Conservation (phyloP, 92 coral and sea anemone genomes). For the Porites divaricata region DNA sequence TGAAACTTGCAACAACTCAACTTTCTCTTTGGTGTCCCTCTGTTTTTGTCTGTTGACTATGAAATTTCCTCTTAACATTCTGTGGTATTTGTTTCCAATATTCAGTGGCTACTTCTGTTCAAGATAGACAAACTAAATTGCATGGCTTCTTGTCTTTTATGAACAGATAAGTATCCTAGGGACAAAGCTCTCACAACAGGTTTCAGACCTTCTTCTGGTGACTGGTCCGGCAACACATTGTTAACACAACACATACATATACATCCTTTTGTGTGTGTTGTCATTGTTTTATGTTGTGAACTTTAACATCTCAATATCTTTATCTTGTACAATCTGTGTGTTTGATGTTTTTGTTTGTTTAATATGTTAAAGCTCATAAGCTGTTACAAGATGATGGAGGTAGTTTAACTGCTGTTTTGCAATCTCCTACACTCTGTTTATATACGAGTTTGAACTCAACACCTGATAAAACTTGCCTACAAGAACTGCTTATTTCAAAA, state of each 20-base stretch:
- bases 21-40: neutral
- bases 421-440: neutral
- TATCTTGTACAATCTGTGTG: neutral
- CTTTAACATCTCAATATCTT: neutral
- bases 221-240: neutral
- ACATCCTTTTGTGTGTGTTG: neutral
- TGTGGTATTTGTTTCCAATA: no score
- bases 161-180: neutral
- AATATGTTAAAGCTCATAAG: neutral
- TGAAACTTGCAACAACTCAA: neutral
- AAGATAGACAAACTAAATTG: neutral
- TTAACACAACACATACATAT: neutral
- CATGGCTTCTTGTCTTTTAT: neutral
- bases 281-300: neutral
- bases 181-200: neutral
- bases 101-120: neutral
- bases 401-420: neutral
- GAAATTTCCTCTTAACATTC: neutral
- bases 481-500: no score
- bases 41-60: neutral
- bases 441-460: slow-evolving; percentile 40
- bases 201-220: neutral
- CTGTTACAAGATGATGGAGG: neutral
- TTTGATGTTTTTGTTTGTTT: neutral
- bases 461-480: neutral